Evolutionary conservation across 2,888 invertebrate species (phyloP), one percentile per base, ranked within the genome.

Genomic region (Strigamia crassipes): DNA sequence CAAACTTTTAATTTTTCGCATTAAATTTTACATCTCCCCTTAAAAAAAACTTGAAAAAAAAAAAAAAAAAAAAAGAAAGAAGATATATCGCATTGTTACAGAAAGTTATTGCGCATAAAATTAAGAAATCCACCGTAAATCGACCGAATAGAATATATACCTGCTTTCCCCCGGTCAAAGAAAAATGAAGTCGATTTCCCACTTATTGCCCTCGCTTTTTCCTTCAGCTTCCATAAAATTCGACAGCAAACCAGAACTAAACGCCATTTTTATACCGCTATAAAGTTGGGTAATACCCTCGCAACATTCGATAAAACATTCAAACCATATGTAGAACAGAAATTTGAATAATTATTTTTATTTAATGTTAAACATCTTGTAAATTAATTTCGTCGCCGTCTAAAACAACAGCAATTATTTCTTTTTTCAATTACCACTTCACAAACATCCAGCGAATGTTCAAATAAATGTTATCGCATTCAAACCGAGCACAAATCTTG

Each of bases 111-210:
- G 73, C 73, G 31, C 73, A 73, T 73, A 27, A 73, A 73, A 73
- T 73, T 73, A 73, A 23, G 27, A 13, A 73, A 73, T 73, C 23
- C 27, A 15, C 0, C 61, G 5, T 31, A 18, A 9, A 18, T n/a
- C 56, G 23, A 73, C 0, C 38, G 73, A 73, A 27, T 31, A 31
- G 8, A 18, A 61, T 21, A 61, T 5, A n/a, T n/a, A n/a, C 66
- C 23, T 66, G 66, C 23, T 51, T 27, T 66, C 66, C 23, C 27
- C 27, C 27, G 27, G 27, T 66, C 66, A 73, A 73, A 73, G 31
- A 73, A 73, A 73, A 73, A 73, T 73, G 73, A 73, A 73, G 73
- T 73, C 73, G 73, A 73, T 73, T 73, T 73, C 31, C 73, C 27
- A 73, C 73, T 73, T 73, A n/a, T n/a, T 66, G 31, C 31, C 73